A percentile compares a stretch with the other conserved stretches of the same genome.
Evolutionary conservation across 2,113 vertebrate genomes (phyloP).

Genomic region (Axis porcinus): DNA sequence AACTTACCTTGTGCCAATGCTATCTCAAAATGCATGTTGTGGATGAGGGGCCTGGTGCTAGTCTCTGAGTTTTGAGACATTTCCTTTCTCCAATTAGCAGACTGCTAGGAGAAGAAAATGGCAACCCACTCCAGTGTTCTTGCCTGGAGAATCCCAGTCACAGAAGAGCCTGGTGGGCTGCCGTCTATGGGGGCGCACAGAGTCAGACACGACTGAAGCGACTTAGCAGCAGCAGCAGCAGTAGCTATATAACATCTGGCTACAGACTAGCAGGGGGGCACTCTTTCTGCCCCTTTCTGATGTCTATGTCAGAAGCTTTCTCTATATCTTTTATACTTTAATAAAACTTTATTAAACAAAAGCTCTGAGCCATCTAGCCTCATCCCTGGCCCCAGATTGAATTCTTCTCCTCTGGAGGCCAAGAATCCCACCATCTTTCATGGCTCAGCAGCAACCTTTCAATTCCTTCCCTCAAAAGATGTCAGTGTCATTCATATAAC

Average conservation of each 20-base stretch:
- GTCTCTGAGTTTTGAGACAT: neutral
- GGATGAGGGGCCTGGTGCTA: neutral
- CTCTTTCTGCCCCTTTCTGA: neutral
- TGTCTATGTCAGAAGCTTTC: neutral
- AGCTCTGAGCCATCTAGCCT: neutral
- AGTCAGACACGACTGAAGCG: no score
- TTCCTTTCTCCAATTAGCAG: neutral
- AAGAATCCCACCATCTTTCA: neutral
- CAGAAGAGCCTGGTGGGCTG: no score
- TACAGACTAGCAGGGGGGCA: neutral
- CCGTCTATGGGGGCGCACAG: rapidly evolving
- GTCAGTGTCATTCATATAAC: neutral
- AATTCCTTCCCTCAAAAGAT: neutral
- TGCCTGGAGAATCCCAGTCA: no score
- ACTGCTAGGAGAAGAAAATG: neutral
- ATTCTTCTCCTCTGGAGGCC: neutral
- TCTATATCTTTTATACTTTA: neutral
- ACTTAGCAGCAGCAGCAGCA: no score
- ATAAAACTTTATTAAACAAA: neutral
- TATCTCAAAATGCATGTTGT: neutral
- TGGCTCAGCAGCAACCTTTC: neutral
- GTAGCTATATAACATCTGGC: neutral
- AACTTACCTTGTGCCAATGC: neutral
- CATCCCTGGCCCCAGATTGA: neutral
- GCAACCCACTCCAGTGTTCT: no score